A percentile compares a stretch with the other conserved stretches of the same genome.
Conservation (phyloP, 2,113 vertebrate species). For the Anolis sagrei region DNA sequence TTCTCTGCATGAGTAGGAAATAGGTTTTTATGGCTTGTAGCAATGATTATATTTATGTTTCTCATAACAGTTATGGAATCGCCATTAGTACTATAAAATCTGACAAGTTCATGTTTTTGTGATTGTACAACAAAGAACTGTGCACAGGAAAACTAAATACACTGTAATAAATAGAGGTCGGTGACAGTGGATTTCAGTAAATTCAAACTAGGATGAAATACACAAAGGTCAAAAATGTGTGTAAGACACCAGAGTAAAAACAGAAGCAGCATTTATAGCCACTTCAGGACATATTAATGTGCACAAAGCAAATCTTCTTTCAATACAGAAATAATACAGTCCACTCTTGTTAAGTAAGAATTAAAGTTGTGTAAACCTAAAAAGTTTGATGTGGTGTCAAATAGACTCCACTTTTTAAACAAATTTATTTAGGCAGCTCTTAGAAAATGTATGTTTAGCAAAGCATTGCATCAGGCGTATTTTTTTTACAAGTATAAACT, state of each 20-base stretch:
- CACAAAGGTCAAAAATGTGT: conserved; percentile 51
- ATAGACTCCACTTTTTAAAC: conserved; percentile 8
- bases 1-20: conserved; percentile 17
- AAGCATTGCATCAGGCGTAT: conserved; percentile 25
- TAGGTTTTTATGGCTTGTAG: conserved; percentile 35
- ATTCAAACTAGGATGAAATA: conserved; percentile 44
- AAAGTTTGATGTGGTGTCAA: conserved; percentile 22
- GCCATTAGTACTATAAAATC: background rate
- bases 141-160: conserved; percentile 19
- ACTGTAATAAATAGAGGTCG: conserved; percentile 1
- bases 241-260: conserved; percentile 10
- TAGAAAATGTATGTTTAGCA: conserved; percentile 21
- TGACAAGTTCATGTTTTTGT: conserved; percentile 1
- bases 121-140: conserved; percentile 12
- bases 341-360: conserved; percentile 6
- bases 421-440: conserved; percentile 1
- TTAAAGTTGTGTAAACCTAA: background rate
- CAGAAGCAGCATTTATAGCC: conserved; percentile 42
- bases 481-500: conserved; percentile 31
- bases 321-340: conserved; percentile 37
- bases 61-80: conserved; percentile 24
- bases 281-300: conserved; percentile 40
- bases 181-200: conserved; percentile 39
- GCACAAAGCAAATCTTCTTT: conserved; percentile 43
- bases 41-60: conserved; percentile 17